These are phyloP conservation scores for Amblyopsis hoosieri DNA, from an alignment of 2,797 vertebrate genomes.

Conservation along the genomic window DNA sequence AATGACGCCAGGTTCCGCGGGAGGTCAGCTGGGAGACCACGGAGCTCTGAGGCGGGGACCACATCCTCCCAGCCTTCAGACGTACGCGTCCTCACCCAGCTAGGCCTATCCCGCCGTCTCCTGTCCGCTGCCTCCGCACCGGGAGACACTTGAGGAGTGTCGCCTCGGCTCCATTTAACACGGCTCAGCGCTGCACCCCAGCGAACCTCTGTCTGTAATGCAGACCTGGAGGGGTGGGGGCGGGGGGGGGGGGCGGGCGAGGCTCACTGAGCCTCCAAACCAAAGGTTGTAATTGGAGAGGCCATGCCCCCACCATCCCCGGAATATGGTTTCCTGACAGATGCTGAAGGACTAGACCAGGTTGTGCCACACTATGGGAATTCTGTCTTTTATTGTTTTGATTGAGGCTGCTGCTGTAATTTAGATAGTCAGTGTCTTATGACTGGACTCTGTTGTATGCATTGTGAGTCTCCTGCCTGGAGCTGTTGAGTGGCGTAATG, in stretches of 20 bases:
- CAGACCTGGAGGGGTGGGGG: slow-evolving; percentile 44
- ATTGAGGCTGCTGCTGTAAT: slow-evolving; percentile 49
- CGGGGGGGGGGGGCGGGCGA: slow-evolving; percentile 2
- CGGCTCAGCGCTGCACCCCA: slow-evolving; percentile 36
- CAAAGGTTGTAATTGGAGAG: slow-evolving; percentile 40
- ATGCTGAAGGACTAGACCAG: slow-evolving; percentile 37
- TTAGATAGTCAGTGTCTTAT: slow-evolving; percentile 37
- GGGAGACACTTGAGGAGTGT: slow-evolving; percentile 62
- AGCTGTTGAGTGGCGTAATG: slow-evolving; percentile 59
- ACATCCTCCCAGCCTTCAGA: slow-evolving; percentile 38
- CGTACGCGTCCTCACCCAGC: slow-evolving; percentile 53
- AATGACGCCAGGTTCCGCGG: slow-evolving; percentile 80
- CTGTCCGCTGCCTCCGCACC: slow-evolving; percentile 33
- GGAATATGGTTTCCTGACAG: slow-evolving; percentile 27
- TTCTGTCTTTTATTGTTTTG: slow-evolving; percentile 15
- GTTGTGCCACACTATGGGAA: slow-evolving; percentile 49
- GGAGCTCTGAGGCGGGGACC: slow-evolving; percentile 62
- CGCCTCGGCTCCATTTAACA: slow-evolving; percentile 54
- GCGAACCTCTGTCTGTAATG: slow-evolving; percentile 36
- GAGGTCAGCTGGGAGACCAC: slow-evolving; percentile 76
- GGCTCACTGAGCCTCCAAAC: slow-evolving; percentile 15
- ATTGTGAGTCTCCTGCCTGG: slow-evolving; percentile 66
- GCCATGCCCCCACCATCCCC: slow-evolving; percentile 18
- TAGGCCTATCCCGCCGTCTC: slow-evolving; percentile 64
- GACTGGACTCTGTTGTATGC: slow-evolving; percentile 53